Conservation (phyloP, 1,140 invertebrate genomes). For the Alviniconcha marisindica region DNA sequence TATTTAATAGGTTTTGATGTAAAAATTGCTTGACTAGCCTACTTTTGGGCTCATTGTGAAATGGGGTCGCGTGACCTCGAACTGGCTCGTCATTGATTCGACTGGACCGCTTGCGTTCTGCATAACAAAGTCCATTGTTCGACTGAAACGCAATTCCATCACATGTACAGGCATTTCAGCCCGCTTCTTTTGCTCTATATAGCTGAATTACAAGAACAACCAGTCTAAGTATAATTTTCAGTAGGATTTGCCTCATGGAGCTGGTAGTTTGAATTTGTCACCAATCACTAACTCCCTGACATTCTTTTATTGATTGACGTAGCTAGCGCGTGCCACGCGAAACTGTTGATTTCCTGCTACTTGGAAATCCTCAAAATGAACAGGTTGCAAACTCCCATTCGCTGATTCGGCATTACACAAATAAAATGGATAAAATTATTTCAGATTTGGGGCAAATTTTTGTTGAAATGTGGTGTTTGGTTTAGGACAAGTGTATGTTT, state of each 20-base stretch:
- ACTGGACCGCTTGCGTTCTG: background rate
- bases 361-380: conserved; percentile 38
- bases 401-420: conserved; percentile 29
- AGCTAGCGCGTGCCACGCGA: conserved; percentile 37
- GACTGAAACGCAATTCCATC: conserved; percentile 6
- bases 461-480: too few species aligned
- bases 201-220: too few species aligned
- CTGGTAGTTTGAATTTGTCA: too few species aligned
- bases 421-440: background rate
- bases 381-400: conserved; percentile 40
- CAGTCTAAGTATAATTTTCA: too few species aligned
- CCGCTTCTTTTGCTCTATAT: too few species aligned
- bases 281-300: too few species aligned
- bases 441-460: too few species aligned
- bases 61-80: conserved; percentile 54
- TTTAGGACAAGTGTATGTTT: too few species aligned
- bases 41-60: conserved; percentile 23
- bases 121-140: conserved; percentile 41
- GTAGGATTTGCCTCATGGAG: too few species aligned
- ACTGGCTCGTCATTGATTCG: conserved; percentile 36
- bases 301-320: conserved; percentile 28
- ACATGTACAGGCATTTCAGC: background rate
- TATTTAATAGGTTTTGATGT: background rate
- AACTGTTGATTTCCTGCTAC: conserved; percentile 40
- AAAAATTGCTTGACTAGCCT: background rate